Evolutionary conservation across 2,888 invertebrate genomes (phyloP), one percentile per base, ranked within the genome.

Genomic region (Dromius quadrimaculatus): DNA sequence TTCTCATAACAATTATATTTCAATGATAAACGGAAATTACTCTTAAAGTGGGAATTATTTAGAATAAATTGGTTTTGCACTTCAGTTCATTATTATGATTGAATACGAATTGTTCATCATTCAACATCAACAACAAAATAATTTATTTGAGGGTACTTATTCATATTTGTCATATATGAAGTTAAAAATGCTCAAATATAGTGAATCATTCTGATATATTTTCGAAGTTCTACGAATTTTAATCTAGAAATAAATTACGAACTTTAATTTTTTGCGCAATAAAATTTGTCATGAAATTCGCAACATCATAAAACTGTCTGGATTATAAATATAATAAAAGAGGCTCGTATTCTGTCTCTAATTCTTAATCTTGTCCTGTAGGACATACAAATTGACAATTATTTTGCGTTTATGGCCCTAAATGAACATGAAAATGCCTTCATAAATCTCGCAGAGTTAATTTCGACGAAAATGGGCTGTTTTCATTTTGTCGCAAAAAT

Each of bases 1-100:
- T 65, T 50, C 65, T 65, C 50, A 50, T 50, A 50, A 65, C 50
- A 50, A 36, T 65, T 65, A 65, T n/a, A n/a, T n/a, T n/a, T n/a
- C n/a, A n/a, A n/a, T n/a, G n/a, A n/a, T n/a, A n/a, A n/a, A n/a
- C n/a, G n/a, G n/a, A n/a, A n/a, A n/a, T n/a, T n/a, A n/a, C n/a
- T n/a, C n/a, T n/a, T n/a, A n/a, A n/a, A n/a, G n/a, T n/a, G n/a
- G n/a, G n/a, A n/a, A n/a, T n/a, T n/a, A n/a, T n/a, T n/a, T n/a
- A n/a, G n/a, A n/a, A n/a, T n/a, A n/a, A n/a, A n/a, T n/a, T n/a
- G n/a, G n/a, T n/a, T n/a, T n/a, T n/a, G n/a, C n/a, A n/a, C n/a
- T n/a, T n/a, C n/a, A n/a, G n/a, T n/a, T n/a, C n/a, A n/a, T n/a
- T n/a, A n/a, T n/a, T n/a, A n/a, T n/a, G n/a, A n/a, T n/a, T n/a